These are phyloP conservation scores for Caenorhabditis panamensis DNA, from an alignment of 2,888 invertebrate species.

Conservation along the genomic window DNA sequence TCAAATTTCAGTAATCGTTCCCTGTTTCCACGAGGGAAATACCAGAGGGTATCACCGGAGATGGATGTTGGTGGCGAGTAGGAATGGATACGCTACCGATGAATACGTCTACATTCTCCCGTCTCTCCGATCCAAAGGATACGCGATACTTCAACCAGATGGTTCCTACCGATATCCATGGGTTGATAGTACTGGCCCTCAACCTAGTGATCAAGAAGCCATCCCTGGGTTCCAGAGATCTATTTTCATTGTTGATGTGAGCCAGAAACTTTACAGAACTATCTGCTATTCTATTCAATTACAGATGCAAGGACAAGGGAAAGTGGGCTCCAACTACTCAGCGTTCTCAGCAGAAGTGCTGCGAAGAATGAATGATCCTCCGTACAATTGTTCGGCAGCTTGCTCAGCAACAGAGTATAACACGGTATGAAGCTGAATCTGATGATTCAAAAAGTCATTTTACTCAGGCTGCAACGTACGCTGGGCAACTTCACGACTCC, in stretches of 20 bases:
- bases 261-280: no score
- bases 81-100: conserved; percentile 54
- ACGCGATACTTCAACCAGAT: conserved; percentile 12
- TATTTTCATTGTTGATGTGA: conserved; percentile 52
- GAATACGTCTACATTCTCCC: conserved; percentile 68
- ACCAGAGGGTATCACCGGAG: conserved; percentile 45
- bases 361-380: conserved; percentile 65
- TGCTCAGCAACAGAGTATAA: conserved; percentile 33
- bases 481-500: conserved; percentile 62
- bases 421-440: conserved; percentile 20
- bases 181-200: conserved; percentile 31
- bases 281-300: no score
- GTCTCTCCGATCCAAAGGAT: conserved; percentile 57
- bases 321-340: conserved; percentile 50
- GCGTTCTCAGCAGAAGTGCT: conserved; percentile 69
- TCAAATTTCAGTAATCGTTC: conserved; percentile 46
- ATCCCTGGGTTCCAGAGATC: conserved; percentile 47
- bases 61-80: conserved; percentile 61
- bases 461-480: conserved; percentile 51
- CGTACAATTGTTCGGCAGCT: conserved; percentile 68
- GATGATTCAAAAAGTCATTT: background rate
- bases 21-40: conserved; percentile 52
- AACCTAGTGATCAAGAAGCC: conserved; percentile 38
- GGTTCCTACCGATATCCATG: conserved; percentile 46
- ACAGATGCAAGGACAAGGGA: conserved; percentile 62